Conservation (phyloP, 1,140 invertebrate species). For the Solen grandis region DNA sequence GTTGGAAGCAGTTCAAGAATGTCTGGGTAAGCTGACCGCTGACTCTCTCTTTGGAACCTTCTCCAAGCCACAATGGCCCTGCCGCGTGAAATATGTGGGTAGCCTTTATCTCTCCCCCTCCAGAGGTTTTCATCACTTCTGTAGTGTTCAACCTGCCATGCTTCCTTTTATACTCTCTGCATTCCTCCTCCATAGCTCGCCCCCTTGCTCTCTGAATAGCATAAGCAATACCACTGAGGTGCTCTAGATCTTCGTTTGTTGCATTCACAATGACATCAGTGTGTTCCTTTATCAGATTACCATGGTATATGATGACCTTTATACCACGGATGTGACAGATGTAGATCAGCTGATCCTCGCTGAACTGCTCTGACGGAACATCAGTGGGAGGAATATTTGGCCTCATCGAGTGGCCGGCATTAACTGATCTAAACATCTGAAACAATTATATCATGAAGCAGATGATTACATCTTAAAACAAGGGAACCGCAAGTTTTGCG, state of each 20-base stretch:
- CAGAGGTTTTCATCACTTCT: conserved; percentile 46
- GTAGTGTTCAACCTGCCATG: conserved; percentile 33
- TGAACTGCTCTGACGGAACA: no score
- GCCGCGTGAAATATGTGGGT: conserved; percentile 61
- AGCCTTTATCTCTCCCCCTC: conserved; percentile 34
- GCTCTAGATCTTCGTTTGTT: conserved; percentile 43
- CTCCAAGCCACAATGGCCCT: conserved; percentile 52
- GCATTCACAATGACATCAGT: conserved; percentile 56
- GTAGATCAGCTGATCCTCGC: conserved; percentile 13
- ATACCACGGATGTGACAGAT: conserved; percentile 12
- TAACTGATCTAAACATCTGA: no score
- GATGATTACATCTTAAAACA: no score
- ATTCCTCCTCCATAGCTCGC: conserved; percentile 29
- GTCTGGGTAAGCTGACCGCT: conserved; percentile 51
- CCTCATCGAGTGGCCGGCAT: no score
- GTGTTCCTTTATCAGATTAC: conserved; percentile 20
- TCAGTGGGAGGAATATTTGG: no score
- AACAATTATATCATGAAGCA: no score
- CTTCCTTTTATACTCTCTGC: background rate
- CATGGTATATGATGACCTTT: conserved; percentile 29
- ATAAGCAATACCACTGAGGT: conserved; percentile 45
- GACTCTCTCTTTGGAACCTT: conserved; percentile 15
- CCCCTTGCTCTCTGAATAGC: conserved; percentile 41
- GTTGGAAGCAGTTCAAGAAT: conserved; percentile 63
- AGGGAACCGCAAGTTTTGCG: no score